These are phyloP conservation scores for Marronus borbonicus DNA, from an alignment of 2,888 invertebrate genomes.

Conservation along the genomic window DNA sequence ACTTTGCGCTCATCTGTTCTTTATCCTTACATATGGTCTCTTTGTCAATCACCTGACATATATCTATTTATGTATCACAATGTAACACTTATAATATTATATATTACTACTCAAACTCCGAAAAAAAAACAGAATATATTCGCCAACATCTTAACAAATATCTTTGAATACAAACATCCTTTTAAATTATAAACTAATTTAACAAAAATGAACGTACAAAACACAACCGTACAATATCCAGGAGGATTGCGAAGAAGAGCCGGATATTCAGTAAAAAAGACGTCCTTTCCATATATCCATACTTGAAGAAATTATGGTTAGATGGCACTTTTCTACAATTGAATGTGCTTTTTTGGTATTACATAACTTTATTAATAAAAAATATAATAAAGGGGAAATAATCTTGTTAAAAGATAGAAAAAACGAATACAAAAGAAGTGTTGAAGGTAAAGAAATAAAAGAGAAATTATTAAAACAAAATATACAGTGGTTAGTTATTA, in stretches of 20 bases:
- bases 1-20: not conserved
- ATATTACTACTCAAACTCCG: slow-evolving; percentile 32
- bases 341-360: slow-evolving; percentile 30
- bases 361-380: not conserved
- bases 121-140: slow-evolving; percentile 42
- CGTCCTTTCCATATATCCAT: slow-evolving; percentile 14
- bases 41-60: slow-evolving; percentile 31
- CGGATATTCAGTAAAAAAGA: slow-evolving; percentile 16
- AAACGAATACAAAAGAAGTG: slow-evolving; percentile 11
- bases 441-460: slow-evolving; percentile 22
- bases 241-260: not conserved
- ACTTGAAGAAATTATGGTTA: not conserved
- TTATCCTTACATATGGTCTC: not conserved
- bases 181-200: slow-evolving; percentile 37
- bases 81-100: slow-evolving; percentile 41
- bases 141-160: slow-evolving; percentile 46
- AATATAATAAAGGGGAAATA: slow-evolving; percentile 4
- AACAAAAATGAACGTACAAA: slow-evolving; percentile 38
- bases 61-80: slow-evolving; percentile 48
- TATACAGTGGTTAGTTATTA: slow-evolving; percentile 35
- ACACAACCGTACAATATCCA: slow-evolving; percentile 32
- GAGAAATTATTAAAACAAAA: slow-evolving; percentile 33
- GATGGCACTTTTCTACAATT: slow-evolving; percentile 31
- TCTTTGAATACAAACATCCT: slow-evolving; percentile 40
- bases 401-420: slow-evolving; percentile 18